Percentiles rank a stretch among this genome's conserved stretches.
Evolutionary conservation across 53 echinoderm and acorn worm genomes (phyloP).

Genomic region (Patiria pectinifera): DNA sequence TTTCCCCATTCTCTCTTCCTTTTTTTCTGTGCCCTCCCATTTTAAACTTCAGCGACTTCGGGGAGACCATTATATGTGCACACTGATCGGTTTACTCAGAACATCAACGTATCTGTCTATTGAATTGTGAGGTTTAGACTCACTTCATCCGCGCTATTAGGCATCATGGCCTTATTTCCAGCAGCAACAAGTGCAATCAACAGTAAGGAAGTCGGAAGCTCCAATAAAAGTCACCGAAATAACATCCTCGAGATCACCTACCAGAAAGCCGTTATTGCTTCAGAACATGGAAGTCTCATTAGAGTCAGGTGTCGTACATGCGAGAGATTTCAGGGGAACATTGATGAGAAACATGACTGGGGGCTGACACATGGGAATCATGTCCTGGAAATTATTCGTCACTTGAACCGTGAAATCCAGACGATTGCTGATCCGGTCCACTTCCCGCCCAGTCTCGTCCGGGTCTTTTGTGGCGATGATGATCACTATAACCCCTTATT

Average conservation of each 20-base stretch:
- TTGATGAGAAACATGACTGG: background rate
- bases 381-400: background rate
- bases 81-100: too few relatives aligned
- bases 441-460: background rate
- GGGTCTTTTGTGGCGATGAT: background rate
- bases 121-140: background rate
- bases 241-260: background rate
- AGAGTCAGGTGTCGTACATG: background rate
- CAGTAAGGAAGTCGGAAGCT: background rate
- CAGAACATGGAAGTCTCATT: constrained; percentile 16
- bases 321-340: background rate
- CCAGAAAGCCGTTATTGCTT: background rate
- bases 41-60: background rate
- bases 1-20: background rate
- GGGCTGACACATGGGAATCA: background rate
- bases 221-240: constrained; percentile 18
- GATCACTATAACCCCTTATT: background rate
- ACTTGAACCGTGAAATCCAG: constrained; percentile 22
- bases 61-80: background rate
- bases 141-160: background rate
- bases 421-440: background rate
- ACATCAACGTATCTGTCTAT: too few relatives aligned
- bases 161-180: background rate
- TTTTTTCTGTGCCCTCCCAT: background rate
- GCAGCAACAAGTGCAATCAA: background rate